Evolutionary conservation across 1,140 invertebrate species (phyloP).

Genomic region (Drosophila pallidifrons): DNA sequence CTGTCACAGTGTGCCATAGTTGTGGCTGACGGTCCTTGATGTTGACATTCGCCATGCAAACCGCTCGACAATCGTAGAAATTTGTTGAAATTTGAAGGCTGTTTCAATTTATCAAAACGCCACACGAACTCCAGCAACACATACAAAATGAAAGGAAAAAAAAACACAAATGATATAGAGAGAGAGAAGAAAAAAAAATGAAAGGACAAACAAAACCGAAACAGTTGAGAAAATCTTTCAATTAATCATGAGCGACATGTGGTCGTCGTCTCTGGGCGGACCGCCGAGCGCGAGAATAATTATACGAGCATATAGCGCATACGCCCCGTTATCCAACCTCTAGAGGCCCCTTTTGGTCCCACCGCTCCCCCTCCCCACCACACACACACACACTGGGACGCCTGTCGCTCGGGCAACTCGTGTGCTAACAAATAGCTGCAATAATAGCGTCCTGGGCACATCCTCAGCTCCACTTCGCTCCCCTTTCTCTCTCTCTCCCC

Average conservation of each 20-base stretch:
- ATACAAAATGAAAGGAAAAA: conserved; percentile 16
- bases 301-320: conserved; percentile 61
- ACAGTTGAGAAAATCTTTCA: conserved; percentile 74
- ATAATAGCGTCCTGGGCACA: conserved; percentile 66
- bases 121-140: conserved; percentile 17
- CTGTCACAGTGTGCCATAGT: neutral
- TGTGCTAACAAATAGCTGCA: conserved; percentile 72
- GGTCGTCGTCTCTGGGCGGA: conserved; percentile 63
- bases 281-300: conserved; percentile 77
- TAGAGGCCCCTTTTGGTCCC: neutral
- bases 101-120: conserved; percentile 50
- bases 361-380: neutral
- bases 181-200: neutral
- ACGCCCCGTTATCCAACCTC: conserved; percentile 52
- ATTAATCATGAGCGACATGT: conserved; percentile 82
- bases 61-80: conserved; percentile 44
- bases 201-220: conserved; percentile 48
- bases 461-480: conserved; percentile 29
- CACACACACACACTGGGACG: neutral
- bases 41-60: conserved; percentile 44
- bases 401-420: conserved; percentile 19
- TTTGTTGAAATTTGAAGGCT: conserved; percentile 46
- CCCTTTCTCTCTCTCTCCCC: neutral
- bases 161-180: conserved; percentile 17
- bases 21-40: conserved; percentile 10